Evolutionary conservation across 2,797 vertebrate genomes (phyloP).

Genomic region (Catamblyrhynchus diadema): DNA sequence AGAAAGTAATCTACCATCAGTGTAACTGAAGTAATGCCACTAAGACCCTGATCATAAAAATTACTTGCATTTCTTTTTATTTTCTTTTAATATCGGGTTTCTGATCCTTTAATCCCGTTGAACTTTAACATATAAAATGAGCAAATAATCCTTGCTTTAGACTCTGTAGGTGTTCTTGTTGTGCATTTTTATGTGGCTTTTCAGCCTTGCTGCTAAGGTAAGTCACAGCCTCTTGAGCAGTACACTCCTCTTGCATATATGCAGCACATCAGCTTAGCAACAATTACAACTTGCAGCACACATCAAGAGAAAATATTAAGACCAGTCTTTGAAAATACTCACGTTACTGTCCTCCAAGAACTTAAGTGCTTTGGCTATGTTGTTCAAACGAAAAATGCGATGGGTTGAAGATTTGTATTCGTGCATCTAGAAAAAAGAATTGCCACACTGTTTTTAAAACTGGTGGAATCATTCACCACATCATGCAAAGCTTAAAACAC

Average conservation of each 20-base stretch:
- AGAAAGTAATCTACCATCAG: neutral
- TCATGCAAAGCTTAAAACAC: neutral
- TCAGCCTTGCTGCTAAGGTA: constrained; percentile 2
- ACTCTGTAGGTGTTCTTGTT: neutral
- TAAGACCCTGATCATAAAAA: neutral
- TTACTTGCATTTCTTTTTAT: constrained; percentile 20
- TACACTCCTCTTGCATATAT: neutral
- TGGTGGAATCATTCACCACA: neutral
- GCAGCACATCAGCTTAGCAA: neutral
- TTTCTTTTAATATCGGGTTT: constrained; percentile 40
- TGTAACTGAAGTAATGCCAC: neutral
- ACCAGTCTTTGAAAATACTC: constrained; percentile 69
- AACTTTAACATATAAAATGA: constrained; percentile 36
- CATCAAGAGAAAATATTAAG: neutral
- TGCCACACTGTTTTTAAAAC: neutral
- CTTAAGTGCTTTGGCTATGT: constrained; percentile 92
- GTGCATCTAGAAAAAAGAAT: constrained; percentile 80
- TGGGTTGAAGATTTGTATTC: constrained; percentile 92
- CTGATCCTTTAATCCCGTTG: constrained; percentile 52
- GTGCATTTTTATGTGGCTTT: neutral
- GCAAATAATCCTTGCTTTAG: constrained; percentile 25
- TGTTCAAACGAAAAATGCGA: constrained; percentile 96
- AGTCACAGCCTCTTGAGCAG: neutral
- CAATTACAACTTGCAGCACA: neutral
- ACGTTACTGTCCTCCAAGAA: constrained; percentile 96